A percentile compares a stretch with the other conserved stretches of the same genome.
Evolutionary conservation across 1,140 invertebrate genomes (phyloP).

Genomic region (Ridgeia piscesae): DNA sequence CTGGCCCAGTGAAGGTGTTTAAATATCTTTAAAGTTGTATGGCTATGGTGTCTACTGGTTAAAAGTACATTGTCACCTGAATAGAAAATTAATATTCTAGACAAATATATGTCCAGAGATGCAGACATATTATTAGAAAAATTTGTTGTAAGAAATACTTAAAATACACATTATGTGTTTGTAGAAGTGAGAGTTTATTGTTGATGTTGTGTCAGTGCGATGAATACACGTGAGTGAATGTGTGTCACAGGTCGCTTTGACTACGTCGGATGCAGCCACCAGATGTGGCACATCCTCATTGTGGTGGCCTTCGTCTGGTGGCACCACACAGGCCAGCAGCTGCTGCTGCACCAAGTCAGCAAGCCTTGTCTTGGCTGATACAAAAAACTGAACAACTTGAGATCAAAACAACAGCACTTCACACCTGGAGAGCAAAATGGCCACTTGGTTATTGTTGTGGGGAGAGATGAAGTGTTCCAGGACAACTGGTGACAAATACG

Average conservation of each 20-base stretch:
- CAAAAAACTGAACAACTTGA: neutral
- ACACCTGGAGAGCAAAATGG: neutral
- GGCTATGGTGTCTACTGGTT: too few relatives aligned
- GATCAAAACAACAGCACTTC: neutral
- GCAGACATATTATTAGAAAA: too few relatives aligned
- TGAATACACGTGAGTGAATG: neutral
- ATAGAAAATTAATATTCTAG: too few relatives aligned
- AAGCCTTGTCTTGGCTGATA: neutral
- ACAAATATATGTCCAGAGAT: too few relatives aligned
- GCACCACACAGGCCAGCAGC: slow-evolving; percentile 83
- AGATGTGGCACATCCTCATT: slow-evolving; percentile 92
- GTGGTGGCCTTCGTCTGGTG: slow-evolving; percentile 88
- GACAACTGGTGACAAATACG: neutral
- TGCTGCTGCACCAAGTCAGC: slow-evolving; percentile 42
- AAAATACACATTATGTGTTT: too few relatives aligned
- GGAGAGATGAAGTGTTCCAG: neutral
- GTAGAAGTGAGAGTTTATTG: too few relatives aligned
- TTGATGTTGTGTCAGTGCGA: too few relatives aligned
- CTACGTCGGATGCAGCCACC: slow-evolving; percentile 90
- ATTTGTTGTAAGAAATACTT: too few relatives aligned
- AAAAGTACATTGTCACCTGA: too few relatives aligned
- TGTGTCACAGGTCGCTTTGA: slow-evolving; percentile 75
- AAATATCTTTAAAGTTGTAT: too few relatives aligned
- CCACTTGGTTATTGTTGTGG: neutral
- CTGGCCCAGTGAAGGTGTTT: too few relatives aligned